Conservation (phyloP, 2,888 invertebrate species). For the Oasisia sp. region DNA sequence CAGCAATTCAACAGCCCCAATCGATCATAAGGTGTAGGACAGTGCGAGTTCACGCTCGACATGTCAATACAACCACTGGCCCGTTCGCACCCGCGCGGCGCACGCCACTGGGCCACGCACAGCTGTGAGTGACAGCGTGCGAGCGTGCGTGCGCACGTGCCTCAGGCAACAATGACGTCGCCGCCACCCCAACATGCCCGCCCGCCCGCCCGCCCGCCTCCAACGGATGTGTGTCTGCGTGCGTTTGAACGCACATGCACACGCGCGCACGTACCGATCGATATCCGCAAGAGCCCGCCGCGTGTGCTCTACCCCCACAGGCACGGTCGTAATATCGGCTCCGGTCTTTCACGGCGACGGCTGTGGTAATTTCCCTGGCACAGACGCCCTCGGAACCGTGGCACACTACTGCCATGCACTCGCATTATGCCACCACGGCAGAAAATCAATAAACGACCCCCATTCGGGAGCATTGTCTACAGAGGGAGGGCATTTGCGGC, state of each 20-base stretch:
- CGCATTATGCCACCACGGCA: not conserved
- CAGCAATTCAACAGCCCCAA: not conserved
- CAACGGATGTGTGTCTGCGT: not conserved
- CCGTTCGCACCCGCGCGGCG: not conserved
- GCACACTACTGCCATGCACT: not conserved
- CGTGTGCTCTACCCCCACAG: not conserved
- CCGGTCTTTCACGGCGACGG: not conserved
- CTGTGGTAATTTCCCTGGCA: conserved; percentile 12
- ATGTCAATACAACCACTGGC: not conserved
- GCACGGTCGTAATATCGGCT: conserved; percentile 12
- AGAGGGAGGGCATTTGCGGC: not conserved
- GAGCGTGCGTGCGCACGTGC: not conserved
- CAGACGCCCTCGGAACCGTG: not conserved
- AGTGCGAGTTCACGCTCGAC: not conserved
- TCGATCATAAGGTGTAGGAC: not conserved
- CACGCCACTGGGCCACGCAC: not conserved
- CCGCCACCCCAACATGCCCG: not conserved
- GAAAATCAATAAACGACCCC: conserved; percentile 17
- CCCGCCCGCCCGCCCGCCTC: not conserved
- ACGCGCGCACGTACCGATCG: not conserved
- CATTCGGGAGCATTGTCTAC: conserved; percentile 1
- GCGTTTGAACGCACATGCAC: not conserved
- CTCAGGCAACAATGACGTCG: not conserved
- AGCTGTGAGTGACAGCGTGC: conserved; percentile 7
- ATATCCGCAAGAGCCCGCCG: not conserved